Base-by-base conservation (phyloP, 2,888 invertebrate genomes). In the Macrosoma leucophasiata region DNA sequence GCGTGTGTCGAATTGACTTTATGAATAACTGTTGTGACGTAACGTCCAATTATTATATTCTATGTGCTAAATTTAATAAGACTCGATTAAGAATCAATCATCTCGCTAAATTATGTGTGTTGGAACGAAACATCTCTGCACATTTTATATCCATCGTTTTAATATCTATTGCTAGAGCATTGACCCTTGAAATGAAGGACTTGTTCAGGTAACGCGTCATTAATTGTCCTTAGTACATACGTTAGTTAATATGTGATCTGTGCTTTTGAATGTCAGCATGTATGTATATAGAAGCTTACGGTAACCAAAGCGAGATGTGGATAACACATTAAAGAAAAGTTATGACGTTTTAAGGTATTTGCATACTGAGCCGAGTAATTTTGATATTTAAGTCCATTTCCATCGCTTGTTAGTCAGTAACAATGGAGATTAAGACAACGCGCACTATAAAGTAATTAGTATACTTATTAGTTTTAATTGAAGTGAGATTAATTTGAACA, bases 401-500 rank as follows among this genome's bases (percentile, higher is more conserved):
- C 6, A 12, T 3, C 7, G 8, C 13, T 2, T 11, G 5, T 22
- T 12, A 22, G 2, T 19, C 21, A 11, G 20, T 9, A 8, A n/a
- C n/a, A n/a, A n/a, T n/a, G n/a, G n/a, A n/a, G n/a, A n/a, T n/a
- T n/a, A n/a, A n/a, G n/a, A n/a, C n/a, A n/a, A n/a, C n/a, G n/a
- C n/a, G n/a, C n/a, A n/a, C n/a, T n/a, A n/a, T n/a, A n/a, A n/a
- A n/a, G n/a, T n/a, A n/a, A n/a, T n/a, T n/a, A n/a, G n/a, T n/a
- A n/a, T n/a, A 4, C 10, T 23, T 13, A 23, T 23, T 7, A 34
- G 22, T 17, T 33, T 26, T 41, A 47, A 33, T 39, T 29, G 28
- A 23, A 35, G 46, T 46, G 54, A 48, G 46, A 36, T 46, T 45
- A 52, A 53, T 62, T 51, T 58, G 62, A 69, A 69, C 57, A 56